Evolutionary conservation across 2,888 invertebrate species (phyloP).

Genomic region (Mylabris sibirica): DNA sequence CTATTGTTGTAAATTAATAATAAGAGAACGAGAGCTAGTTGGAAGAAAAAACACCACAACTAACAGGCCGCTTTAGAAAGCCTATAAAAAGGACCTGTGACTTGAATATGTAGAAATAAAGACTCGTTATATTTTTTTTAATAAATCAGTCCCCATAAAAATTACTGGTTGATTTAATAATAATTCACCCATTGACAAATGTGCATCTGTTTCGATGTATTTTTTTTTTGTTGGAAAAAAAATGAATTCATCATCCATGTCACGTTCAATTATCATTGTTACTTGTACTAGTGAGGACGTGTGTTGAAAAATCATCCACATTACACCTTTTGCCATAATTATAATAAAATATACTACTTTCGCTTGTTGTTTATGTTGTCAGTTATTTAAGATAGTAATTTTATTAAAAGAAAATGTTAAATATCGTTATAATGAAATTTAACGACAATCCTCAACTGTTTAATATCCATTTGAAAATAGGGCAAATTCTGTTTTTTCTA

Average conservation of each 20-base stretch:
- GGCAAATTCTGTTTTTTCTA: not conserved
- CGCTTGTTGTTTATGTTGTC: not conserved
- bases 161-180: not conserved
- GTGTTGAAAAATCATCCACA: not conserved
- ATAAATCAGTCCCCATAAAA: not conserved
- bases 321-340: not conserved
- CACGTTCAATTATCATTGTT: not conserved
- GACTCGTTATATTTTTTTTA: conserved; percentile 12
- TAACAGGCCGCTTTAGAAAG: not conserved
- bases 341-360: not conserved
- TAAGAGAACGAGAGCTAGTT: too few relatives aligned
- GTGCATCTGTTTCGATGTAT: not conserved
- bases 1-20: conserved; percentile 38
- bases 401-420: not conserved
- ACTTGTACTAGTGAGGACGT: not conserved
- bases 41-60: not conserved
- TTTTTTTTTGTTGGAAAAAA: not conserved
- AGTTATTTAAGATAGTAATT: not conserved
- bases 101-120: conserved; percentile 10
- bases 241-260: not conserved
- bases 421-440: not conserved
- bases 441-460: not conserved
- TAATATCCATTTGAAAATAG: not conserved
- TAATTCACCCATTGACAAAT: not conserved
- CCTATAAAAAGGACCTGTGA: not conserved